Evolutionary conservation across 2,888 invertebrate genomes (phyloP).

Genomic region (Parnassius orleans): DNA sequence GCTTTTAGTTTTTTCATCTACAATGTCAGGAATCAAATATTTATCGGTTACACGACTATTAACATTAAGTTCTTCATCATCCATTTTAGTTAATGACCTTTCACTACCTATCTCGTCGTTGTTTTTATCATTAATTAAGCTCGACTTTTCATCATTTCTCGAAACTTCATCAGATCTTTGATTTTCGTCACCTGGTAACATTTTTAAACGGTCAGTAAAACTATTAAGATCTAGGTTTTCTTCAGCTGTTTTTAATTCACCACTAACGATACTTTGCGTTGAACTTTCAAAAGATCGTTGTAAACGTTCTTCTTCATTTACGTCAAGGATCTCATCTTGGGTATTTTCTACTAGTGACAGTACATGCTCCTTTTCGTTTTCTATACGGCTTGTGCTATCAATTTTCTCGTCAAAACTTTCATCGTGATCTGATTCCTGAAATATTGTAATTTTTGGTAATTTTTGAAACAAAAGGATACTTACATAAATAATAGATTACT

Average conservation of each 20-base stretch:
- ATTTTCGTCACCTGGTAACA: not conserved
- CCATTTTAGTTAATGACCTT: slow-evolving; percentile 1
- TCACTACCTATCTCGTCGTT: slow-evolving; percentile 10
- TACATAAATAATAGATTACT: slow-evolving; percentile 2
- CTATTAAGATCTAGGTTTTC: not conserved
- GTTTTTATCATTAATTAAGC: slow-evolving; percentile 4
- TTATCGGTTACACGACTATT: not conserved
- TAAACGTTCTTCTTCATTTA: slow-evolving; percentile 2
- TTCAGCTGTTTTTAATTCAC: not conserved
- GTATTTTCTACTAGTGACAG: slow-evolving; percentile 1
- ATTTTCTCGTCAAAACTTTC: not conserved
- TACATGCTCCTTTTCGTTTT: slow-evolving; percentile 3
- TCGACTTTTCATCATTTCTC: slow-evolving; percentile 1
- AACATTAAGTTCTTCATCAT: slow-evolving; percentile 7
- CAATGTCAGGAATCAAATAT: not conserved
- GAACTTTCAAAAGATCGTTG: slow-evolving; percentile 9
- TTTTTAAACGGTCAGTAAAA: not conserved
- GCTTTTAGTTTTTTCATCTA: not conserved
- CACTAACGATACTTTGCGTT: not conserved
- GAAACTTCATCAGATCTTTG: not conserved
- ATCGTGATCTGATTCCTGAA: slow-evolving; percentile 11
- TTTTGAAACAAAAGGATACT: not conserved
- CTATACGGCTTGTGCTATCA: not conserved
- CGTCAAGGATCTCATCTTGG: not conserved
- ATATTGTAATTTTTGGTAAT: slow-evolving; percentile 1